Conservation (phyloP, 2,797 vertebrate species). For the Mormyrops attenuatus region DNA sequence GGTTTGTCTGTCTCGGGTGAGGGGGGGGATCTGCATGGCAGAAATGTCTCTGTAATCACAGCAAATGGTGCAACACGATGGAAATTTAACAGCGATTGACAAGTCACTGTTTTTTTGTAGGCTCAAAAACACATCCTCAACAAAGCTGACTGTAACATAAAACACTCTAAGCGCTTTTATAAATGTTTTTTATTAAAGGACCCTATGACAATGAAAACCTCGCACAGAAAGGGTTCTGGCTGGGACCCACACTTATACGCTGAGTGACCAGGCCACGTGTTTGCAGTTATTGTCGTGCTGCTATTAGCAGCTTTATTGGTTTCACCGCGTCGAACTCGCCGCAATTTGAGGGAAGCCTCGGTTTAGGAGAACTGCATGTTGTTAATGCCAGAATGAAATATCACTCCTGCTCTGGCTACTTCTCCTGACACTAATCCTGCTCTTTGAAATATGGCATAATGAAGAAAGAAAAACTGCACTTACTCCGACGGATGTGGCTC, state of each 20-base stretch:
- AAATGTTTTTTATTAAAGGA: background rate
- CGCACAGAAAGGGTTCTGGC: background rate
- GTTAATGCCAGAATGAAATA: conserved; percentile 20
- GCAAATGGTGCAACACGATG: background rate
- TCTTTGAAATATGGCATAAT: conserved; percentile 13
- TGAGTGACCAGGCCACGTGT: background rate
- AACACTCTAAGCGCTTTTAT: too few species aligned
- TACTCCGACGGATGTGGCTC: background rate
- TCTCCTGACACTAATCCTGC: background rate
- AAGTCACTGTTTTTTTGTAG: background rate
- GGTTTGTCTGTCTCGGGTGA: background rate
- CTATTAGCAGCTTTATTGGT: background rate
- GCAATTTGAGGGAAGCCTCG: background rate
- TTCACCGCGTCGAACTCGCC: background rate
- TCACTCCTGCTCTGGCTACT: background rate
- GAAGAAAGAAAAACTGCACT: background rate
- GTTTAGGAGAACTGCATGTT: background rate
- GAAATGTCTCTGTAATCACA: background rate
- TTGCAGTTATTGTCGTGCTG: background rate
- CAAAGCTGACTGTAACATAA: background rate
- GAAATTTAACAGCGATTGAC: background rate
- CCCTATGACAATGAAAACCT: background rate
- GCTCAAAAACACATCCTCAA: background rate
- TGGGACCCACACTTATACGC: background rate
- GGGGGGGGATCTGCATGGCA: background rate